These are phyloP conservation scores for Lytechinus pictus DNA, from an alignment of 35 echinoderm and acorn worm genomes.

Conservation along the genomic window DNA sequence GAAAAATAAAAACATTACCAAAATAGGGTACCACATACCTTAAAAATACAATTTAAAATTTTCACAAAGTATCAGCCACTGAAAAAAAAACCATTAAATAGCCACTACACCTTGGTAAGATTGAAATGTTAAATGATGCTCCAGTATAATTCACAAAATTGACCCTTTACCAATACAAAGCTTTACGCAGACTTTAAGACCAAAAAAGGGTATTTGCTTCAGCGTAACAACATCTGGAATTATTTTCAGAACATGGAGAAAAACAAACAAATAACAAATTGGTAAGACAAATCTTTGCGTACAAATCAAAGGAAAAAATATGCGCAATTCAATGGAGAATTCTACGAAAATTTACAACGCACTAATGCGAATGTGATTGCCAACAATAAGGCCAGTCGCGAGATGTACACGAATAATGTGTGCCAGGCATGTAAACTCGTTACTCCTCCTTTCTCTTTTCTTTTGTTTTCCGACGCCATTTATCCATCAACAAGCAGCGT, in stretches of 20 bases:
- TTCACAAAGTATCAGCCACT: no score
- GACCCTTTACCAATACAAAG: no score
- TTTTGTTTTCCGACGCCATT: not conserved
- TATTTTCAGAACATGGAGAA: not conserved
- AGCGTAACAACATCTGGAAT: constrained; percentile 11
- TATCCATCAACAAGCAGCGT: constrained; percentile 28
- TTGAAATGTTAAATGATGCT: no score
- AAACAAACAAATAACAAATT: constrained; percentile 21
- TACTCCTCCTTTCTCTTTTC: not conserved
- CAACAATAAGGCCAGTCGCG: constrained; percentile 26
- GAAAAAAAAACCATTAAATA: no score
- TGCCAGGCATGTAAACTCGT: constrained; percentile 32
- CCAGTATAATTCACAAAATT: no score
- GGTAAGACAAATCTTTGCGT: not conserved
- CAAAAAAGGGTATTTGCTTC: constrained; percentile 3
- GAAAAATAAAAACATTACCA: no score
- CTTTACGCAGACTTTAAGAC: not conserved
- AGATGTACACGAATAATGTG: constrained; percentile 36
- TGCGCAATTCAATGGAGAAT: constrained; percentile 4
- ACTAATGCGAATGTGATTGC: constrained; percentile 23
- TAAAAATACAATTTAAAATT: no score
- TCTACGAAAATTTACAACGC: constrained; percentile 3
- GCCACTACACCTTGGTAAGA: no score
- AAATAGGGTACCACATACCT: no score
- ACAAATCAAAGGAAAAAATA: not conserved